These are phyloP conservation scores for Enteromius thamalakanensis DNA, from an alignment of 2,797 vertebrate genomes.

Conservation along the genomic window DNA sequence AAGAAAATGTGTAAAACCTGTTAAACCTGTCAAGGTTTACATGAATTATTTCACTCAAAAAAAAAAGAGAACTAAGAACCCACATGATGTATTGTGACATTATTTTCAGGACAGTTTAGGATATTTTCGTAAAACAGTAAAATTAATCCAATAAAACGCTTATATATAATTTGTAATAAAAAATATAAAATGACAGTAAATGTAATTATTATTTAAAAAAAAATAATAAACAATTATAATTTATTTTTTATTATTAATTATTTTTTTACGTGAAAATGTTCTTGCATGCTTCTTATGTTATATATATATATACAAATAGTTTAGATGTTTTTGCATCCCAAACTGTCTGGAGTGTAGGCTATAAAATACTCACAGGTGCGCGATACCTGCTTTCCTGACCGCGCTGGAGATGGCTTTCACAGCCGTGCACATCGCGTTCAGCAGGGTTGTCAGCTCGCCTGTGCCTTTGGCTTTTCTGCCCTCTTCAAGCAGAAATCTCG, in stretches of 20 bases:
- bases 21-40: not conserved
- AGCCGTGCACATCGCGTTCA: conserved; percentile 89
- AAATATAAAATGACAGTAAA: not conserved
- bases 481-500: conserved; percentile 90
- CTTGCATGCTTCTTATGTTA: not conserved
- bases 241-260: too few species aligned
- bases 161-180: not conserved
- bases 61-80: not conserved
- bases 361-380: conserved; percentile 87
- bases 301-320: not conserved
- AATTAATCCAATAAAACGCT: not conserved
- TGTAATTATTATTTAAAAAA: not conserved
- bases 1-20: not conserved
- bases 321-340: not conserved
- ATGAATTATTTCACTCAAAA: not conserved
- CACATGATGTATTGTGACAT: not conserved
- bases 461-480: conserved; percentile 86
- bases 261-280: not conserved
- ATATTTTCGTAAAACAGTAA: not conserved
- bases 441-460: conserved; percentile 90
- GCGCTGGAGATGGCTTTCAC: conserved; percentile 91
- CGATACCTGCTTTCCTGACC: conserved; percentile 92
- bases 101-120: too few species aligned
- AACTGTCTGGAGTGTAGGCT: not conserved
- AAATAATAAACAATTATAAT: too few species aligned